Evolutionary conservation across 2,888 invertebrate species (phyloP), one percentile per base, ranked within the genome.

Genomic region (Cactoblastis cactorum): DNA sequence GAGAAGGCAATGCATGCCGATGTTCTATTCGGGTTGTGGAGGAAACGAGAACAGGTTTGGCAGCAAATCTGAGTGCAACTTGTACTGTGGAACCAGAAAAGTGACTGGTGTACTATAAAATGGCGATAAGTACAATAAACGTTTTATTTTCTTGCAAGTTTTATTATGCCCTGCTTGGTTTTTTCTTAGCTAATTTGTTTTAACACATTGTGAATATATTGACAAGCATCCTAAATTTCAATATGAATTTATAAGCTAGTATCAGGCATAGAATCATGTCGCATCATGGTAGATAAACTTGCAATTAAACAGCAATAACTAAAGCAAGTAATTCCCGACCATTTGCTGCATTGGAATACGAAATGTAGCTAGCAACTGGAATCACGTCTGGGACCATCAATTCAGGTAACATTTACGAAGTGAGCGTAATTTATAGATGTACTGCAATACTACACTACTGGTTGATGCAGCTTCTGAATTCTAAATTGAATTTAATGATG

Each of bases 11-110:
- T 88, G 88, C 54, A 73, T 77, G 76, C 78, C 76, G 3, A 84
- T 88, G 83, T 69, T 83, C 53, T 88, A 86, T 55, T 87, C 88
- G 0, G 88, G 88, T 0, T 88, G 88, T 53, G 87, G 88, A 0
- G 88, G 88, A 12, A 89, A 88, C 50, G 83, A 83, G 52, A 89
- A 89, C 55, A 8, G 28, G 15, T 43, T 43, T n/a, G 5, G 1
- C 1, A 43, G 28, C 11, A 28, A 43, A 43, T 3, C 15, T 0
- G 43, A 43, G 15, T 43, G 43, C 28, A 43, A 43, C 1, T 28
- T 43, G 17, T 43, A 43, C 5, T 43, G 43, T 11, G 43, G 43
- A 9, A 11, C 6, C 1, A 43, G 43, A 28, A 41, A 41, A 14
- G 41, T 15, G 6, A 22, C 22, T 1, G 34, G 34, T 14, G 14